phyloP scores from a whole-genome alignment of 2,797 vertebrate species.

The Xiphophorus birchmanni region DNA sequence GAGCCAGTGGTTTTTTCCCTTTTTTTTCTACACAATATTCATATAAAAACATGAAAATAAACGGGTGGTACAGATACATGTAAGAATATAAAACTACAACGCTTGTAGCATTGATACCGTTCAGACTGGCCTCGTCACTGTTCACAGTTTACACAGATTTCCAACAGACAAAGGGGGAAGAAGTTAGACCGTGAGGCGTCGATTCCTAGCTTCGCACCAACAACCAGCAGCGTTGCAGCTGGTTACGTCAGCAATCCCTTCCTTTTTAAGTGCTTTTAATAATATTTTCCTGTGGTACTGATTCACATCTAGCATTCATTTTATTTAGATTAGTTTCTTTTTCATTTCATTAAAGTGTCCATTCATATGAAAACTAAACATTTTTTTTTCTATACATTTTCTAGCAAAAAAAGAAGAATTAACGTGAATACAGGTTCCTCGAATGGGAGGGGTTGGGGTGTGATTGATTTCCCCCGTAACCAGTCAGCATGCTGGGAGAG shows the following conservation, averaged over 20 bases:
- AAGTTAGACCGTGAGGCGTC: conserved; percentile 60
- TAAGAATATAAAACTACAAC: conserved; percentile 84
- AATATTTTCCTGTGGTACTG: conserved; percentile 72
- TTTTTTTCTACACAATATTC: conserved; percentile 77
- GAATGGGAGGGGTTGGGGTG: conserved; percentile 83
- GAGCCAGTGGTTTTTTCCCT: conserved; percentile 64
- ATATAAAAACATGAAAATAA: conserved; percentile 82
- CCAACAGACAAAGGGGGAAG: conserved; percentile 62
- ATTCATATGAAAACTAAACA: conserved; percentile 86
- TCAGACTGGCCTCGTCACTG: conserved; percentile 76
- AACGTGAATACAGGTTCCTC: conserved; percentile 85
- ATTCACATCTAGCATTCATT: conserved; percentile 77
- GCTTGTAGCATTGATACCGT: conserved; percentile 81
- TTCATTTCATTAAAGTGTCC: conserved; percentile 83
- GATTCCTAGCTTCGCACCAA: conserved; percentile 59
- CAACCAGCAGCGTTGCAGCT: conserved; percentile 38
- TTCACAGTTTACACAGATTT: conserved; percentile 80
- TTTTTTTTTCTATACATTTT: conserved; percentile 79
- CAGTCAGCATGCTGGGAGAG: conserved; percentile 89
- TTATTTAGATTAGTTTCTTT: conserved; percentile 77
- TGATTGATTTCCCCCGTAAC: conserved; percentile 85
- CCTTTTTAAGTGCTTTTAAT: conserved; percentile 72
- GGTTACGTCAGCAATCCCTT: conserved; percentile 42
- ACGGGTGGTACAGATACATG: conserved; percentile 78
- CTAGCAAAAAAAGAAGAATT: conserved; percentile 76